Conservation (phyloP, 2,888 invertebrate genomes). For the Cheilosia impressa region DNA sequence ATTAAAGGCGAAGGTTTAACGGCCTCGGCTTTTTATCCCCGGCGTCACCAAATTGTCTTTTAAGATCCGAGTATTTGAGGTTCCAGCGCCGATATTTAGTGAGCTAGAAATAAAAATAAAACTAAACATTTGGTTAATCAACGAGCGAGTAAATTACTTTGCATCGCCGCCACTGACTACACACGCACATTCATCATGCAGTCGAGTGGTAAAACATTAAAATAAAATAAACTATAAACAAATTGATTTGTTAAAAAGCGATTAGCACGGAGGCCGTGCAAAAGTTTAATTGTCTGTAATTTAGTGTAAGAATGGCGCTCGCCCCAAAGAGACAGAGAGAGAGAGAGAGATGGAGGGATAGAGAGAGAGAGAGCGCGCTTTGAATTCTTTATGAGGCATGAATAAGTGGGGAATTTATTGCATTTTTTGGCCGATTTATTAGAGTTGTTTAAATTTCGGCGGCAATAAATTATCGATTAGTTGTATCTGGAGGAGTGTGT, state of each 20-base stretch:
- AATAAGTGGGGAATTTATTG: slow-evolving; percentile 70
- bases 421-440: slow-evolving; percentile 61
- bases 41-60: slow-evolving; percentile 55
- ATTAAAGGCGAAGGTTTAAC: slow-evolving; percentile 58
- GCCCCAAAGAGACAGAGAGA: not conserved
- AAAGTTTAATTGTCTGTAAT: slow-evolving; percentile 75
- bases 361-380: not conserved
- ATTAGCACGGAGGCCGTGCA: slow-evolving; percentile 70
- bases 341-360: not conserved
- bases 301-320: slow-evolving; percentile 41
- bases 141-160: slow-evolving; percentile 66
- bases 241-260: slow-evolving; percentile 74
- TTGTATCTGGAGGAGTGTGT: not conserved
- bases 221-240: slow-evolving; percentile 75
- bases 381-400: slow-evolving; percentile 70
- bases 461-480: slow-evolving; percentile 61
- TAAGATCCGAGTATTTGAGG: too few species aligned
- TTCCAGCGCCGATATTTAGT: too few species aligned
- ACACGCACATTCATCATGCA: slow-evolving; percentile 65
- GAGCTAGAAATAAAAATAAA: slow-evolving; percentile 17
- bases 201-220: slow-evolving; percentile 72
- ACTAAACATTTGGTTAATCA: slow-evolving; percentile 69
- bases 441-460: slow-evolving; percentile 29
- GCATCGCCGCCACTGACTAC: slow-evolving; percentile 1
- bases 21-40: slow-evolving; percentile 28